Evolutionary conservation across 64 coral and sea anemone species (phyloP), one percentile per base, ranked within the genome.

Genomic region (Hydrozoanthus tunicans): DNA sequence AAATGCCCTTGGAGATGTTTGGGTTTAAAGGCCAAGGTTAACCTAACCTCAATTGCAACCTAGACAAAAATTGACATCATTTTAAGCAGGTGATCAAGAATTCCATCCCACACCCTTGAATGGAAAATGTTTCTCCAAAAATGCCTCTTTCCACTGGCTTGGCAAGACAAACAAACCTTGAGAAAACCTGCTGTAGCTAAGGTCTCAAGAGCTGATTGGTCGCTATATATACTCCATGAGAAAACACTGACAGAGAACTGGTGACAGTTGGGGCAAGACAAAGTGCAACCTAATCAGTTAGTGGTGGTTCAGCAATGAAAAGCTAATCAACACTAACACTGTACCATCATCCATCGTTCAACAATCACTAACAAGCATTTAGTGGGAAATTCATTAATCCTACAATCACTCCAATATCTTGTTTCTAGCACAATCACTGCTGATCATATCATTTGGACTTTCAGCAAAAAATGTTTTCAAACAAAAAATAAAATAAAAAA

Each of bases 141-240:
- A 4, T 11, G 7, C 64, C 32, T 43, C 76, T 23, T 90, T 27
- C 17, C 75, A 90, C 59, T 90, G 89, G 89, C 75, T 90, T n/a
- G 43, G 64, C 76, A 80, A 77, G 59, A 80, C 75, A 79, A 90
- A 90, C 89, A 90, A 90, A 59, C 64, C 75, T 79, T 15, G 6
- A 65, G 13, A 90, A 76, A 90, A 90, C 89, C 89, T 43, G 61
- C 69, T 88, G 70, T 14, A 51, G 0, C 3, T 56, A 15, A 74
- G 20, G 43, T 51, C 9, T 59, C 32, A 25, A 61, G 0, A 6
- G 3, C 15, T 88, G 69, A 88, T 88, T 88, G 84, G 84, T 17
- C n/a, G 55, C 17, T 12, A 43, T 1, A 59, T 55, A 32, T 15
- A 32, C 59, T 14, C 69, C 61, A 56, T 9, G 59, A 60, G n/a